Conservation (phyloP, 1,140 invertebrate genomes). For the Rhagoletis zephyria region DNA sequence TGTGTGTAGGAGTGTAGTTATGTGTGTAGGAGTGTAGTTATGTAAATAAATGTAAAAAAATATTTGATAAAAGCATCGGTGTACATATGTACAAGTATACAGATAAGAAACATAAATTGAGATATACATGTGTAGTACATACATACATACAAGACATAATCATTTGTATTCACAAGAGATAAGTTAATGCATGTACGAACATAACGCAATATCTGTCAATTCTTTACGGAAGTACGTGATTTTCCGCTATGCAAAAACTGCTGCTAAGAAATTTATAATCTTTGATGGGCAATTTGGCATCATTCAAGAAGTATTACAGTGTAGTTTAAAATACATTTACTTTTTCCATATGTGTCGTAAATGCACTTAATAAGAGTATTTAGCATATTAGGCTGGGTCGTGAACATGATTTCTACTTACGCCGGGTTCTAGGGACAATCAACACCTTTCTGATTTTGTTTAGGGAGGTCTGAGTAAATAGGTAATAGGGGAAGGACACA, state of each 20-base stretch:
- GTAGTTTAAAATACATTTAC: not conserved
- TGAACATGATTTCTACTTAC: too few species aligned
- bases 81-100: not conserved
- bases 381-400: too few species aligned
- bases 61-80: too few species aligned
- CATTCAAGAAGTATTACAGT: conserved; percentile 39
- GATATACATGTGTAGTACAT: too few species aligned
- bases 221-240: not conserved
- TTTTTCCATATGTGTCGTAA: not conserved
- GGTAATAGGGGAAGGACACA: too few species aligned
- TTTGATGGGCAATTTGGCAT: conserved; percentile 34
- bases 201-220: not conserved
- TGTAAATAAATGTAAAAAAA: conserved; percentile 8
- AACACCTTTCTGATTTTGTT: too few species aligned
- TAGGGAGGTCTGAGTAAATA: too few species aligned
- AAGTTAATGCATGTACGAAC: not conserved
- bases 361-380: too few species aligned
- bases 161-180: not conserved
- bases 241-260: not conserved
- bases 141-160: not conserved
- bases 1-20: not conserved
- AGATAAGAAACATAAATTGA: too few species aligned
- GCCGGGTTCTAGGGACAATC: too few species aligned
- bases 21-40: not conserved
- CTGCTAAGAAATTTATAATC: conserved; percentile 9